phyloP scores from a whole-genome alignment of 2,888 invertebrate species.

The Drosophila longiperda region DNA sequence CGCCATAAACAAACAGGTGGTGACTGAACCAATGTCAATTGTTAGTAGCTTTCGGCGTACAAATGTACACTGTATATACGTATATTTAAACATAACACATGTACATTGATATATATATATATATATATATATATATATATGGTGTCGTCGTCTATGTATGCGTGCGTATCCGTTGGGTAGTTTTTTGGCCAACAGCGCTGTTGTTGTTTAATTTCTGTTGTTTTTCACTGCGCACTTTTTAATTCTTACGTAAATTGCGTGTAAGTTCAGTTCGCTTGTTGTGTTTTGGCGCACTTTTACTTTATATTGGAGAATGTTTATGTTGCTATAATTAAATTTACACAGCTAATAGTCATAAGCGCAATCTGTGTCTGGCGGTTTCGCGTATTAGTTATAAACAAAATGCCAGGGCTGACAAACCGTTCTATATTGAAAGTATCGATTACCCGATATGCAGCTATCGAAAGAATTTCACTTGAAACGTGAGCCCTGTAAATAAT shows the following conservation, averaged over 20 bases:
- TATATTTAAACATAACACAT: conserved; percentile 11
- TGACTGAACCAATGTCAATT: conserved; percentile 53
- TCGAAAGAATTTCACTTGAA: conserved; percentile 6
- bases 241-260: conserved; percentile 56
- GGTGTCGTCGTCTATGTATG: conserved; percentile 3
- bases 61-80: conserved; percentile 5
- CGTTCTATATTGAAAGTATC: conserved; percentile 6
- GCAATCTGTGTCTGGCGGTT: conserved; percentile 41
- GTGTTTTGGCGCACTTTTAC: conserved; percentile 5
- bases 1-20: conserved; percentile 62
- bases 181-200: conserved; percentile 34
- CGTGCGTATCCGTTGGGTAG: conserved; percentile 20
- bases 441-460: conserved; percentile 2
- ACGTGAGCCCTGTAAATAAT: conserved; percentile 18
- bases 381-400: conserved; percentile 62
- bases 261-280: conserved; percentile 17
- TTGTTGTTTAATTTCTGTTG: conserved; percentile 20
- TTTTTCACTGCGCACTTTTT: conserved; percentile 50
- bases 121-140: conserved; percentile 5
- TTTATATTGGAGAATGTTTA: conserved; percentile 21
- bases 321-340: conserved; percentile 39
- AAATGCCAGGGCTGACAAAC: conserved; percentile 49
- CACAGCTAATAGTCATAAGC: conserved; percentile 22
- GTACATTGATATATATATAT: neutral
- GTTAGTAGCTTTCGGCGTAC: conserved; percentile 49